Evolutionary conservation across 2,113 vertebrate species (phyloP).

Genomic region (Chelonoidis abingdonii): DNA sequence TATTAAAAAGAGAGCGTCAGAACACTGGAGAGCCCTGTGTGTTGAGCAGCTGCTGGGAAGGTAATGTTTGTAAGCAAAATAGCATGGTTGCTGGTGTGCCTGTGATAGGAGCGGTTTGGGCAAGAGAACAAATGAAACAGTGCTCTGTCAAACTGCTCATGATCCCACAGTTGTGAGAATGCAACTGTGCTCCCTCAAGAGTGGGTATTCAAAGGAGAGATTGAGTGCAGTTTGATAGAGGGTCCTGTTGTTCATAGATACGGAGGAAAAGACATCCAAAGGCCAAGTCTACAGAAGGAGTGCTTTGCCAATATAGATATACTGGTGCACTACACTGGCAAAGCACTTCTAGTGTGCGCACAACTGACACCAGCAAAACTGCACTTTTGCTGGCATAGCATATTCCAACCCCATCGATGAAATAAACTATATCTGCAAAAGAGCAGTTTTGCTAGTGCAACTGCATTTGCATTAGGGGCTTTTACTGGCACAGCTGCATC

Average conservation of each 20-base stretch:
- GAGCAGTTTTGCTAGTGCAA: not conserved
- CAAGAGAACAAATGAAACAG: not conserved
- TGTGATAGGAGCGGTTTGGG: not conserved
- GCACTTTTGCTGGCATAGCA: not conserved
- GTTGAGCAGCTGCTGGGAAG: not conserved
- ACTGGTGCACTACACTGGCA: not conserved
- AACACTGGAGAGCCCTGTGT: not conserved
- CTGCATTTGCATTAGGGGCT: not conserved
- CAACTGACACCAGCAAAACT: not conserved
- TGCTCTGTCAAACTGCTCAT: not conserved
- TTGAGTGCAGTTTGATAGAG: not conserved
- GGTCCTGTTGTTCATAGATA: not conserved
- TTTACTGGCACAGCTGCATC: not conserved
- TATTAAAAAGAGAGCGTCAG: not conserved
- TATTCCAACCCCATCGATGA: not conserved
- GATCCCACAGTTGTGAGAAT: not conserved
- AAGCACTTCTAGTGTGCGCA: not conserved
- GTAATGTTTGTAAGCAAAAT: not conserved
- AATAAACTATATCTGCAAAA: accelerated
- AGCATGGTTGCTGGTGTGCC: not conserved
- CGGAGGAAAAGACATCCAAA: not conserved
- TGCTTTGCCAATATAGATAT: not conserved
- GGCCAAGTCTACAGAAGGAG: not conserved
- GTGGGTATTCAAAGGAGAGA: not conserved
- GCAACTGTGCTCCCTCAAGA: not conserved